Base-by-base conservation (phyloP, 2,113 vertebrate genomes). In the Podocnemis expansa region DNA sequence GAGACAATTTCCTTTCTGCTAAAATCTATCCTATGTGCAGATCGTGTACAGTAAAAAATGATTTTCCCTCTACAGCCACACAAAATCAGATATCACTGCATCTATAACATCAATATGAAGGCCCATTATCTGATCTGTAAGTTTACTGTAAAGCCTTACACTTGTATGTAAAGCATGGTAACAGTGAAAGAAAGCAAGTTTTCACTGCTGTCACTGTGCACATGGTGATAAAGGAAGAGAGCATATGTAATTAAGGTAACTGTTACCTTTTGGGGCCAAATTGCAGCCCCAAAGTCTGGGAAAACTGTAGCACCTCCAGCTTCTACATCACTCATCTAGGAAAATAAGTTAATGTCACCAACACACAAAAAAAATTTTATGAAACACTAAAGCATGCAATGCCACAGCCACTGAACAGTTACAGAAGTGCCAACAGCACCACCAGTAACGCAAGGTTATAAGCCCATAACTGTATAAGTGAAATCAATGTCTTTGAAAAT, bases 301-400 rank as follows among this genome's bases (percentile, higher is more conserved):
- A 99, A 99, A 80, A 99, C 99, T 0, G 99, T 99, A 27, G 99
- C 99, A 78, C 99, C 99, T 88, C 99, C 99, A 55, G 99, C 99
- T 97, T 99, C 98, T 6, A 99, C 99, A 79, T 99, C 99, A 60
- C 98, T 99, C 99, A 99, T 99, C 99, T 99, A 97, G 56, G 86
- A 95, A 96, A 86, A 97, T 3, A 98, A 97, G 93, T 45, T 38
- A 70, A 67, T 4, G 85, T 7, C 27, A 89, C 3, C n/a, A 89
- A 31, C 86, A 17, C 41, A 52, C 52, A 49, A 81, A 78, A 10
- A 55, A 85, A 10, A 92, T 49, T 85, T 19, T 51, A 70, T 0
- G 2, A 1, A 43, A 27, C 51, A 87, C 85, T 27, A 21, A 58
- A 5, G 43, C 8, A 19, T 0, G 2, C 6, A 43, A n/a, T 6